These are phyloP conservation scores for Bryconaethiops microstoma DNA, from an alignment of 2,797 vertebrate genomes.

Conservation along the genomic window DNA sequence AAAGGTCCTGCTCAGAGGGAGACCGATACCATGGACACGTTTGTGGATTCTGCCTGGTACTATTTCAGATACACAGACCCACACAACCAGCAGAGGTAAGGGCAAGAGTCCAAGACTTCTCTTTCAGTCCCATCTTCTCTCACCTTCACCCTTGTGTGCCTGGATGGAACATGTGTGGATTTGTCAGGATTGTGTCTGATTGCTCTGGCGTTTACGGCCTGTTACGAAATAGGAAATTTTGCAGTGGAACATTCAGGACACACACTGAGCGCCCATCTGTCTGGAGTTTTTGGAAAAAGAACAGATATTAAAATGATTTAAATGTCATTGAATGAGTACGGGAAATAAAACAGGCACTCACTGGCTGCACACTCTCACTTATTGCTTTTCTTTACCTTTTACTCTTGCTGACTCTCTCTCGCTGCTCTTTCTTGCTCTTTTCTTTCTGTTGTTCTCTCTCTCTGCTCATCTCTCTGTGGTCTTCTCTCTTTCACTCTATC, in stretches of 20 bases:
- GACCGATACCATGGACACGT: constrained; percentile 97
- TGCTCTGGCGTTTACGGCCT: not conserved
- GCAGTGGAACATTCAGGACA: not conserved
- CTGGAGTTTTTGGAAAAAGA: constrained; percentile 5
- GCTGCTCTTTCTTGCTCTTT: not conserved
- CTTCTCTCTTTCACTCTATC: not conserved
- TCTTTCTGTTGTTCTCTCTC: constrained; percentile 9
- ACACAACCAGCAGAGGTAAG: constrained; percentile 84
- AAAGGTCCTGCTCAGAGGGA: constrained; percentile 85
- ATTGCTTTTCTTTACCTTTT: not conserved
- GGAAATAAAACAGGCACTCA: not conserved
- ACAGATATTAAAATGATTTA: constrained; percentile 1
- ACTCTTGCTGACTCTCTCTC: not conserved
- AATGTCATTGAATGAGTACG: not conserved
- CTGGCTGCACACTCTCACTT: too few species aligned
- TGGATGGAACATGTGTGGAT: not conserved
- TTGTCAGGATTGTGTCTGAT: not conserved
- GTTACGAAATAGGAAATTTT: constrained; percentile 2
- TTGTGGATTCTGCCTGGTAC: constrained; percentile 98
- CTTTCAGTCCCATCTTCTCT: not conserved
- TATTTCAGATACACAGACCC: constrained; percentile 95
- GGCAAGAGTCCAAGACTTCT: constrained; percentile 8
- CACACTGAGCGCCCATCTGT: constrained; percentile 17
- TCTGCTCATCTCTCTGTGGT: too few species aligned
- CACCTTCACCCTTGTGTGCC: not conserved